These are phyloP conservation scores for Campopleginae sp. DNA, from an alignment of 2,888 invertebrate species.

Conservation along the genomic window DNA sequence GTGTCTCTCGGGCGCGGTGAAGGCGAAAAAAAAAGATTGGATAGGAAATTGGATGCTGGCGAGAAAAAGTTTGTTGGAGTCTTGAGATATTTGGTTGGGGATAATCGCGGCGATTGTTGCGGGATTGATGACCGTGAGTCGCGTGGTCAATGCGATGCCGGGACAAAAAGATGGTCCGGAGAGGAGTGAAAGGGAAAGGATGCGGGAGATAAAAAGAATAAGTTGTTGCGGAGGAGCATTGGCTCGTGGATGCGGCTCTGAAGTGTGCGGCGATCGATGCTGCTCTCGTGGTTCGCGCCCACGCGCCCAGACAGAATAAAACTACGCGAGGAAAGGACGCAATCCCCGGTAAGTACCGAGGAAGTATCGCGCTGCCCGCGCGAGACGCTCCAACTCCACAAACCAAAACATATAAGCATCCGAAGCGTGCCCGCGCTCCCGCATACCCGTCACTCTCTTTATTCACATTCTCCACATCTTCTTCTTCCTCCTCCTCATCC, in stretches of 20 bases:
- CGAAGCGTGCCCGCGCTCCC: conserved; percentile 63
- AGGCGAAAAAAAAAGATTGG: neutral
- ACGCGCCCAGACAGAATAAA: conserved; percentile 83
- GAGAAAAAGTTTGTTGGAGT: neutral
- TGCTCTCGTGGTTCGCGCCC: conserved; percentile 78
- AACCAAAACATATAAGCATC: too few relatives aligned
- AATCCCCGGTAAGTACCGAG: conserved; percentile 81
- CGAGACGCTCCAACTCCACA: too few relatives aligned
- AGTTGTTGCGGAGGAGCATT: conserved; percentile 52
- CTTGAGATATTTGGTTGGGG: conserved; percentile 11
- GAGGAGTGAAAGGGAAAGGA: neutral
- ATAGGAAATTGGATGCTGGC: conserved; percentile 33
- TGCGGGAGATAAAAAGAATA: conserved; percentile 29
- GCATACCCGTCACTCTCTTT: conserved; percentile 31
- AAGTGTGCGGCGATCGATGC: conserved; percentile 71
- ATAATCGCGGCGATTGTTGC: conserved; percentile 25
- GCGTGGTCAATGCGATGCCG: neutral
- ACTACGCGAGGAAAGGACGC: conserved; percentile 80
- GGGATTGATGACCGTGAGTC: neutral
- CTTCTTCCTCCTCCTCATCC: conserved; percentile 35
- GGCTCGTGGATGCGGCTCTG: conserved; percentile 69
- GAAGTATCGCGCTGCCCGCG: conserved; percentile 79
- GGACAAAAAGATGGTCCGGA: neutral
- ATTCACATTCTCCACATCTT: conserved; percentile 30
- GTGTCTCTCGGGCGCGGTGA: neutral